A percentile compares a stretch with the other conserved stretches of the same genome.
phyloP scores from a whole-genome alignment of 2,888 invertebrate species.

The Mechanitis mazaeus region DNA sequence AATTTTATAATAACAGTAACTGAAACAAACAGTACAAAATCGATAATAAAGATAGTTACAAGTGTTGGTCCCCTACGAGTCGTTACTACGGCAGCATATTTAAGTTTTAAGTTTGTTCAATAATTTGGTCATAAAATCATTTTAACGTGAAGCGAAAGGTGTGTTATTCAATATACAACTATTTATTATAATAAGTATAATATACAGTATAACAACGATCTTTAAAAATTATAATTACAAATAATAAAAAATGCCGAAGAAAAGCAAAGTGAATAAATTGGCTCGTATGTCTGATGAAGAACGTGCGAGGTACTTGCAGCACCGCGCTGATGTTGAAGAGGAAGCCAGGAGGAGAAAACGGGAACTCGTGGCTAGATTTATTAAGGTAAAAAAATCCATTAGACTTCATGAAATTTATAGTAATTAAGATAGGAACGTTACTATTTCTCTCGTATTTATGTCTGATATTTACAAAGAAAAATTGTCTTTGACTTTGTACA shows the following conservation, averaged over 20 bases:
- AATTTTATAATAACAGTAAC: too few relatives aligned
- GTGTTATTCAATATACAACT: too few relatives aligned
- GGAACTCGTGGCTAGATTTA: constrained; percentile 86
- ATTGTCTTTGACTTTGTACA: too few relatives aligned
- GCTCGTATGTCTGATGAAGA: constrained; percentile 92
- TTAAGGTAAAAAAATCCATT: constrained; percentile 80
- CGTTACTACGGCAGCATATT: too few relatives aligned
- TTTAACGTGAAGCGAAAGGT: too few relatives aligned
- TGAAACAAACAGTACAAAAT: neutral
- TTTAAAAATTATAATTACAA: neutral
- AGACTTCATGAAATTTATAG: too few relatives aligned
- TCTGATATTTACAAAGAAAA: too few relatives aligned
- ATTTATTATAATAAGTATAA: neutral
- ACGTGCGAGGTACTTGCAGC: constrained; percentile 86
- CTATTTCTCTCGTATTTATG: too few relatives aligned
- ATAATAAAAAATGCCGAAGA: constrained; percentile 74
- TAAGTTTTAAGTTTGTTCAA: constrained; percentile 24
- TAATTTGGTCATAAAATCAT: constrained; percentile 4
- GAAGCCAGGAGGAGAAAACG: constrained; percentile 87
- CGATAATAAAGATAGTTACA: too few relatives aligned
- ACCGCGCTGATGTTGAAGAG: constrained; percentile 88
- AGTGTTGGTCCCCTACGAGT: too few relatives aligned
- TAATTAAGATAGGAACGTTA: too few relatives aligned
- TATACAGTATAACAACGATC: neutral
- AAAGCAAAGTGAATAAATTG: constrained; percentile 83